Percentiles rank a stretch among this genome's conserved stretches.
Evolutionary conservation across 1,140 invertebrate genomes (phyloP).

Genomic region (Drosophila setifemur): DNA sequence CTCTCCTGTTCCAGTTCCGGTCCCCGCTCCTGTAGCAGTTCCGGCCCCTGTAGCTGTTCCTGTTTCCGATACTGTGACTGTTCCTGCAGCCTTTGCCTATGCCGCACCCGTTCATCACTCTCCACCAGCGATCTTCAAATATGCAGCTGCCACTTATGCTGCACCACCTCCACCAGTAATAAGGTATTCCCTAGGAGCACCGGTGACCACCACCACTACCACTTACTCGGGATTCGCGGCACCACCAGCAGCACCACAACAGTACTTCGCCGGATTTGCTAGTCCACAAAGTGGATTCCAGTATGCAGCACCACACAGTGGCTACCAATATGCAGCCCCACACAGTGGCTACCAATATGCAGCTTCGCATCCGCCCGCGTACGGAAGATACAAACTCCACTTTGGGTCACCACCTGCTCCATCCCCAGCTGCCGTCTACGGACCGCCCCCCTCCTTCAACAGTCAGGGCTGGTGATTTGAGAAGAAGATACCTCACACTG

Average conservation of each 20-base stretch:
- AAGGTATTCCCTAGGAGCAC: slow-evolving; percentile 58
- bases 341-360: slow-evolving; percentile 23
- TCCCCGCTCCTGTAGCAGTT: slow-evolving; percentile 20
- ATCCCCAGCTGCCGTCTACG: slow-evolving; percentile 12
- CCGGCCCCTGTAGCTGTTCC: slow-evolving; percentile 46
- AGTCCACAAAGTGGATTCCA: too few species aligned
- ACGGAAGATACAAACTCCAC: slow-evolving; percentile 26
- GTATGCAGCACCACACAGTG: slow-evolving; percentile 30
- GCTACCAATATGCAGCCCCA: slow-evolving; percentile 15
- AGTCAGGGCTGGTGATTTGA: slow-evolving; percentile 29
- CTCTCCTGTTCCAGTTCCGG: slow-evolving; percentile 19
- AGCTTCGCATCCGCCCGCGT: slow-evolving; percentile 14
- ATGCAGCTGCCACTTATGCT: slow-evolving; percentile 34
- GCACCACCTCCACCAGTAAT: slow-evolving; percentile 37
- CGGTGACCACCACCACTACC: slow-evolving; percentile 65
- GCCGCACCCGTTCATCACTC: slow-evolving; percentile 1
- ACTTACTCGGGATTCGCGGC: slow-evolving; percentile 54
- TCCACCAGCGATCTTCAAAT: slow-evolving; percentile 19
- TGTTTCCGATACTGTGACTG: slow-evolving; percentile 51
- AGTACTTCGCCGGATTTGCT: too few species aligned
- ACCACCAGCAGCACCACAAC: slow-evolving; percentile 9
- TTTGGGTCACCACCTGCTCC: slow-evolving; percentile 20
- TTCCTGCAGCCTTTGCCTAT: slow-evolving; percentile 4
- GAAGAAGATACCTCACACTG: neutral
- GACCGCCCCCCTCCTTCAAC: slow-evolving; percentile 1